Evolutionary conservation across 2,888 invertebrate genomes (phyloP).

Genomic region (Agonopterix arenella): DNA sequence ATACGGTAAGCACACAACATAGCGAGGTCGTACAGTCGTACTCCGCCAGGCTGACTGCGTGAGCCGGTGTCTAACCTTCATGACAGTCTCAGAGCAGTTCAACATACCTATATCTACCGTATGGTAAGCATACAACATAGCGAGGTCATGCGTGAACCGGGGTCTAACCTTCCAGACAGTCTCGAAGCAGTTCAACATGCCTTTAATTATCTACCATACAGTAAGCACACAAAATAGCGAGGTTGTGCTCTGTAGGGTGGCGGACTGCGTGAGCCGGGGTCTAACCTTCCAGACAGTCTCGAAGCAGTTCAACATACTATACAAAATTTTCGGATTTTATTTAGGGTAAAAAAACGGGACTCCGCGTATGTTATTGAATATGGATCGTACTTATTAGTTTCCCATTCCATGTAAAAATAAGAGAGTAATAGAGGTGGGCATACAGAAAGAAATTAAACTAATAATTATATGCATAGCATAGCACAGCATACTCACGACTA

Average conservation of each 20-base stretch:
- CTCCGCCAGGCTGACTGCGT: too few relatives aligned
- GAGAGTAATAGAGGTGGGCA: too few relatives aligned
- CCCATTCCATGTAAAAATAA: too few relatives aligned
- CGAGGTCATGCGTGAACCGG: constrained; percentile 87
- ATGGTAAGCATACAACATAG: constrained; percentile 39
- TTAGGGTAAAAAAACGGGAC: too few relatives aligned
- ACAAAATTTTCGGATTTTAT: too few relatives aligned
- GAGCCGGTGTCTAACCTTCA: constrained; percentile 75
- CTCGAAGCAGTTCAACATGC: constrained; percentile 91
- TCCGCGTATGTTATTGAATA: too few relatives aligned
- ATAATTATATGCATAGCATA: too few relatives aligned
- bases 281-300: constrained; percentile 90
- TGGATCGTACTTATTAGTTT: too few relatives aligned
- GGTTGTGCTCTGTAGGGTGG: constrained; percentile 86
- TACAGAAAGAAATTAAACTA: too few relatives aligned
- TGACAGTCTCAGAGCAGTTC: too few relatives aligned
- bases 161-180: constrained; percentile 92
- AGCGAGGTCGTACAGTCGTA: constrained; percentile 89
- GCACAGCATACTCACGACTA: too few relatives aligned
- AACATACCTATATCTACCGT: constrained; percentile 78
- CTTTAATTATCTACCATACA: constrained; percentile 90
- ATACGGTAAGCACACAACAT: constrained; percentile 68
- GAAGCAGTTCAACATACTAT: constrained; percentile 91
- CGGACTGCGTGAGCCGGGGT: constrained; percentile 90
- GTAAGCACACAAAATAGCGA: constrained; percentile 73